phyloP scores from a whole-genome alignment of 1,140 invertebrate genomes.

The Ips nitidus region DNA sequence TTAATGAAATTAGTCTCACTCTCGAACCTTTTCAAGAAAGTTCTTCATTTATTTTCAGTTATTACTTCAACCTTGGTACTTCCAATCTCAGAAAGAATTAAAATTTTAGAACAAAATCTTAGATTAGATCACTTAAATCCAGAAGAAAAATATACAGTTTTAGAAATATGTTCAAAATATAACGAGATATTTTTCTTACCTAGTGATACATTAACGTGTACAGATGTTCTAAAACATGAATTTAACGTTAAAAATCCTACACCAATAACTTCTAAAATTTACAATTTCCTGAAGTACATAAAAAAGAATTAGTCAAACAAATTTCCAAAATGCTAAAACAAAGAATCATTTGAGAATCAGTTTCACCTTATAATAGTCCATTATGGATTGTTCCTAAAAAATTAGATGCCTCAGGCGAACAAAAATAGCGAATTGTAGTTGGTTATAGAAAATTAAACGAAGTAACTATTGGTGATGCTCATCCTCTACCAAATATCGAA shows the following conservation, averaged over 20 bases:
- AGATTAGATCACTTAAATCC: no score
- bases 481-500: constrained; percentile 58
- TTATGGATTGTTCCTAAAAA: constrained; percentile 53
- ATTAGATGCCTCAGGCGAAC: constrained; percentile 48
- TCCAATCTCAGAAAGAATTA: no score
- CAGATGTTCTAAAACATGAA: no score
- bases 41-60: constrained; percentile 10
- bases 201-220: no score
- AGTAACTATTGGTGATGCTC: constrained; percentile 48
- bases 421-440: constrained; percentile 51
- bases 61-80: no score
- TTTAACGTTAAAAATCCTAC: constrained; percentile 34
- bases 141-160: no score
- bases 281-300: constrained; percentile 49
- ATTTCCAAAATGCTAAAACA: constrained; percentile 52
- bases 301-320: constrained; percentile 51
- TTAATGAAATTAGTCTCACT: constrained; percentile 6
- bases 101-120: no score
- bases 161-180: no score
- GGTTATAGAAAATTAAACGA: constrained; percentile 52
- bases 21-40: constrained; percentile 27
- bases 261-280: constrained; percentile 45
- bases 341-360: constrained; percentile 49
- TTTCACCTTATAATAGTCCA: constrained; percentile 48
- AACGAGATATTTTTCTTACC: no score